Conservation (phyloP, 2,113 vertebrate genomes). For the Bos javanicus region DNA sequence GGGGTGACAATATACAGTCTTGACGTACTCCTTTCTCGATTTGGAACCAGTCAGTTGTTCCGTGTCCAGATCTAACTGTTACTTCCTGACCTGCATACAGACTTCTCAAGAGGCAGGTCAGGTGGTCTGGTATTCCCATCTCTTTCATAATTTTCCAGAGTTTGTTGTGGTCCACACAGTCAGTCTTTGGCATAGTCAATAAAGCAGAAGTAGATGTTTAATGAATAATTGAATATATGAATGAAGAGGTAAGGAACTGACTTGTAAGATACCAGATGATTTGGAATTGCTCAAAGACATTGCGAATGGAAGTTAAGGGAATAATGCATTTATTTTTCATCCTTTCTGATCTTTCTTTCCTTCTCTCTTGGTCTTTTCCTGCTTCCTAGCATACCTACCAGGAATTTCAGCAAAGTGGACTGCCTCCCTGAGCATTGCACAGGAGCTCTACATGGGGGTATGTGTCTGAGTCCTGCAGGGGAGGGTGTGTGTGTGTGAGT, state of each 20-base stretch:
- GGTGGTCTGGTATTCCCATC: too few relatives aligned
- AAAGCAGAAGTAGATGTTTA: not conserved
- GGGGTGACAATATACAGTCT: too few relatives aligned
- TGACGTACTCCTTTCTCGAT: accelerated
- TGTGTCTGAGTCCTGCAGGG: not conserved
- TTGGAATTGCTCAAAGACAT: not conserved
- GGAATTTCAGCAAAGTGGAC: not conserved
- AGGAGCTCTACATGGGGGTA: not conserved
- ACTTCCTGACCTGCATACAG: too few relatives aligned
- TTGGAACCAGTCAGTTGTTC: too few relatives aligned
- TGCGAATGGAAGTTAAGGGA: not conserved
- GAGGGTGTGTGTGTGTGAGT: not conserved
- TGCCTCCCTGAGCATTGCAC: too few relatives aligned
- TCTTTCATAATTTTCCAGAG: too few relatives aligned
- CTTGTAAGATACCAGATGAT: not conserved
- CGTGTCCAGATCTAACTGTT: too few relatives aligned
- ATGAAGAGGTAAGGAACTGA: not conserved
- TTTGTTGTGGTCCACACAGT: too few relatives aligned
- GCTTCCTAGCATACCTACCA: not conserved
- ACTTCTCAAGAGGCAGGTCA: too few relatives aligned
- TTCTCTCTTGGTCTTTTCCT: not conserved
- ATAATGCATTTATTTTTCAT: not conserved
- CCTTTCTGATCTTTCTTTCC: not conserved
- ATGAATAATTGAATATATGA: not conserved
- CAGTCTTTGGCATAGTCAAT: too few relatives aligned